Evolutionary conservation across 2,797 vertebrate genomes (phyloP).

Genomic region (Gallinago solitaria): DNA sequence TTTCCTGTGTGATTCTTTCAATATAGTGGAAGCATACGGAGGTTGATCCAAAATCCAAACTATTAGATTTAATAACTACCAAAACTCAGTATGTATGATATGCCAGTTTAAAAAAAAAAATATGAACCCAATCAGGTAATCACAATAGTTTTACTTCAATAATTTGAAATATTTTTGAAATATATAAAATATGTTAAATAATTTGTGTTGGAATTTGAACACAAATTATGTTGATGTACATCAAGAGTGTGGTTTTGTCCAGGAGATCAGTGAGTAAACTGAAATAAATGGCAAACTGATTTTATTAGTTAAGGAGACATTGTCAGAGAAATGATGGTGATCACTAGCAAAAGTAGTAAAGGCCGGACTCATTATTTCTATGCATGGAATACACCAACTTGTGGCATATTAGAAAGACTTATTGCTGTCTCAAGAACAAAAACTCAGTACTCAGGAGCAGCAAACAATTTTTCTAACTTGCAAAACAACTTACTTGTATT

Average conservation of each 20-base stretch:
- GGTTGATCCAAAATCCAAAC: neutral
- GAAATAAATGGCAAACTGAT: neutral
- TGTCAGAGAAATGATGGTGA: neutral
- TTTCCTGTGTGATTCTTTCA: neutral
- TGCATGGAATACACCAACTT: neutral
- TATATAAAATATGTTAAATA: accelerated
- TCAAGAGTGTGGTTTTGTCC: neutral
- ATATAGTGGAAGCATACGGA: neutral
- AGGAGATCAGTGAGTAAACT: neutral
- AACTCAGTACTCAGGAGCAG: neutral
- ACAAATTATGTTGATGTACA: neutral
- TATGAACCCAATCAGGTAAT: neutral
- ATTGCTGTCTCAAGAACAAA: neutral
- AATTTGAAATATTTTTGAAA: neutral
- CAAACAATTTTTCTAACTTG: neutral
- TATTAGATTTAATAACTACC: neutral
- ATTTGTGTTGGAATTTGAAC: neutral
- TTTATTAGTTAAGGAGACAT: neutral
- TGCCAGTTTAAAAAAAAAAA: neutral
- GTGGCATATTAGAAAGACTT: neutral
- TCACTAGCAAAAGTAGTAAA: neutral
- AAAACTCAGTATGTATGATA: neutral
- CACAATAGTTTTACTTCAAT: neutral
- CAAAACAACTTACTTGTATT: neutral
- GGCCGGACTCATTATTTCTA: neutral